Evolutionary conservation across 2,888 invertebrate genomes (phyloP).

Genomic region (Conops quadrifasciatus): DNA sequence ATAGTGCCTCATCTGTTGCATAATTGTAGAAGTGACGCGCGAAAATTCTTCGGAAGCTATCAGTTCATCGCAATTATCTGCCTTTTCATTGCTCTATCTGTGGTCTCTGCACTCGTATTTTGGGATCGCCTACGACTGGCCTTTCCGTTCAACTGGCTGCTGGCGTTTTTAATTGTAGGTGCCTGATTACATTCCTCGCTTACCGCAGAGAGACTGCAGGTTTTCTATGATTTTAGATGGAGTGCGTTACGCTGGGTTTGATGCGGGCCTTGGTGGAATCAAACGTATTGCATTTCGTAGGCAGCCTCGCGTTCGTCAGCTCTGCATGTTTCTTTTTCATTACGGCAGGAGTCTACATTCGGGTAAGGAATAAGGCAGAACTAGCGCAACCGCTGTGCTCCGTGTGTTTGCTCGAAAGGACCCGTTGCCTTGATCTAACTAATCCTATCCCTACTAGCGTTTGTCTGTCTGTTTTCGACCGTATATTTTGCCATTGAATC

Average conservation of each 20-base stretch:
- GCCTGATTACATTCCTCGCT: too few relatives aligned
- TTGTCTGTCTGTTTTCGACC: too few relatives aligned
- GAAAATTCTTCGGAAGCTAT: background rate
- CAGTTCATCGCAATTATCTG: constrained; percentile 46
- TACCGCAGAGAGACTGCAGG: too few relatives aligned
- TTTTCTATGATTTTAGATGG: background rate
- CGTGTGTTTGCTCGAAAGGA: too few relatives aligned
- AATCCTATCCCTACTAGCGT: too few relatives aligned
- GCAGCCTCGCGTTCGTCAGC: background rate
- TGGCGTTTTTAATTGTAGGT: constrained; percentile 51
- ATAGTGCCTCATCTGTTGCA: background rate
- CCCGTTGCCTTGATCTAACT: too few relatives aligned
- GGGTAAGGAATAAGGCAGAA: background rate
- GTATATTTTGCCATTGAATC: too few relatives aligned
- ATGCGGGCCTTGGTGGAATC: background rate
- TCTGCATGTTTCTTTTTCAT: background rate
- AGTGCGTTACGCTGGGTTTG: constrained; percentile 1
- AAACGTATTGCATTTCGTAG: background rate
- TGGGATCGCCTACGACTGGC: constrained; percentile 48
- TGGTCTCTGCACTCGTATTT: constrained; percentile 49
- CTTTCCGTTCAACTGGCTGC: constrained; percentile 46
- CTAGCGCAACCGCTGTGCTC: too few relatives aligned
- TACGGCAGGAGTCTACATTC: background rate
- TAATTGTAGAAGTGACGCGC: background rate
- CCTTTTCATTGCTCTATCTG: constrained; percentile 45